Percentiles rank a stretch among this genome's conserved stretches.
Conservation (phyloP, 2,797 vertebrate genomes). For the Mus minutoides region DNA sequence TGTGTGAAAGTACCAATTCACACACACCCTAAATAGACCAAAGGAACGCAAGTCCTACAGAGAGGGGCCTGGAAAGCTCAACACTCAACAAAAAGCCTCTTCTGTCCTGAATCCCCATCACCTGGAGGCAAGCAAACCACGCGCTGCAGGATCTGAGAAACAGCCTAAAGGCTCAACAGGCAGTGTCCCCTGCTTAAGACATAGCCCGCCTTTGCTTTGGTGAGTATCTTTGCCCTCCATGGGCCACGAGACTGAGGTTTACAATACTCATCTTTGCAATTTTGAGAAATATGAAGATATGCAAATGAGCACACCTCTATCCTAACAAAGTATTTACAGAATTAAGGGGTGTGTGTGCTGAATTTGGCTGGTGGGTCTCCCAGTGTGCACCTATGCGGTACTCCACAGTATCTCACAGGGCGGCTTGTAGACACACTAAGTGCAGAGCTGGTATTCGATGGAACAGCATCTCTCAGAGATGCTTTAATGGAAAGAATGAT, state of each 20-base stretch:
- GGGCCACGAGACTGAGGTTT: neutral
- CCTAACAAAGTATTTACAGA: slow-evolving; percentile 58
- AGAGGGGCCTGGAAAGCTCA: neutral
- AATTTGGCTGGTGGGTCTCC: neutral
- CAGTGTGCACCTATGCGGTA: neutral
- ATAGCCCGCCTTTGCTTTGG: neutral
- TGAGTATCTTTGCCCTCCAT: neutral
- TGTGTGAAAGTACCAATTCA: neutral
- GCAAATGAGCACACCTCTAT: neutral
- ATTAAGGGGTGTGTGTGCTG: neutral
- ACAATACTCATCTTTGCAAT: neutral
- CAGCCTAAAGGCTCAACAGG: neutral
- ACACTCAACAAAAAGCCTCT: neutral
- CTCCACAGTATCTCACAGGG: neutral
- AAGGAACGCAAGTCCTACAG: neutral
- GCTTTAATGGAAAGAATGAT: neutral
- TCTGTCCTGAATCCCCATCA: neutral
- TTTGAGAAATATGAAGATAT: neutral
- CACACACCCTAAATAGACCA: neutral
- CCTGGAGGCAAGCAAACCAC: too few relatives aligned
- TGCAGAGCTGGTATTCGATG: neutral
- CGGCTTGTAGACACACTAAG: neutral
- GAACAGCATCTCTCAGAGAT: neutral
- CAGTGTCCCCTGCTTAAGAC: neutral
- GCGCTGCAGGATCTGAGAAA: neutral